phyloP scores from a whole-genome alignment of 1,140 invertebrate species.

The Hypsibius dujardini region DNA sequence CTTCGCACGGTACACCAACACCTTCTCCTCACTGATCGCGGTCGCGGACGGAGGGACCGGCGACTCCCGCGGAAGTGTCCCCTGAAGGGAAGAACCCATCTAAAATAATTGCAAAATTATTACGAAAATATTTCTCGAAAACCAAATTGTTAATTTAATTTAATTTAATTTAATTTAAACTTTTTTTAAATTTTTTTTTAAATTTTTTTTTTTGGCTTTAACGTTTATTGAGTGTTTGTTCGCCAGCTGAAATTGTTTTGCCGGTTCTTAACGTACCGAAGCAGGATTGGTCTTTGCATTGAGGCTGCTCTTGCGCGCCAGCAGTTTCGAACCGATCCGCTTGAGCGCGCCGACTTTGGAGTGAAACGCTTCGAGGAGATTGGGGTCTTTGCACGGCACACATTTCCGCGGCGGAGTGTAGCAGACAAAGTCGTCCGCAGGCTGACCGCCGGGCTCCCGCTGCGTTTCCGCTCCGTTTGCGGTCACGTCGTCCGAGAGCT shows the following conservation, averaged over 20 bases:
- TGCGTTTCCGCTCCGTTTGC: neutral
- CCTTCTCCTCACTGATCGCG: neutral
- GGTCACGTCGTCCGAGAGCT: neutral
- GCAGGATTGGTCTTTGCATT: neutral
- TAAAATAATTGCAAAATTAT: no score
- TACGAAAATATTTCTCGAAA: no score
- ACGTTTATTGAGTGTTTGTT: no score
- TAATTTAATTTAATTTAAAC: no score
- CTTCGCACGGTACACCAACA: constrained; percentile 7
- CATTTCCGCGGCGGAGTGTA: constrained; percentile 16
- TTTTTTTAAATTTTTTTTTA: no score
- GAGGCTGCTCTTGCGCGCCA: neutral
- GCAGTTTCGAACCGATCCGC: constrained; percentile 15
- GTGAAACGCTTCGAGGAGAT: constrained; percentile 7
- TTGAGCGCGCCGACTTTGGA: constrained; percentile 11
- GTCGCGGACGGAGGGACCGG: no score
- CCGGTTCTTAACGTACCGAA: neutral
- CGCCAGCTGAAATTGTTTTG: neutral
- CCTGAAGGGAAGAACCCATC: no score
- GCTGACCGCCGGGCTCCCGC: neutral
- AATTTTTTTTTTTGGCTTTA: no score
- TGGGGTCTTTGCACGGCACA: neutral
- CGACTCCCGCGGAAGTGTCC: no score
- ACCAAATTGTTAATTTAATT: no score
- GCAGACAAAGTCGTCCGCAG: neutral